Evolutionary conservation across 2,888 invertebrate genomes (phyloP).

Genomic region (Rhyacophila evoluta): DNA sequence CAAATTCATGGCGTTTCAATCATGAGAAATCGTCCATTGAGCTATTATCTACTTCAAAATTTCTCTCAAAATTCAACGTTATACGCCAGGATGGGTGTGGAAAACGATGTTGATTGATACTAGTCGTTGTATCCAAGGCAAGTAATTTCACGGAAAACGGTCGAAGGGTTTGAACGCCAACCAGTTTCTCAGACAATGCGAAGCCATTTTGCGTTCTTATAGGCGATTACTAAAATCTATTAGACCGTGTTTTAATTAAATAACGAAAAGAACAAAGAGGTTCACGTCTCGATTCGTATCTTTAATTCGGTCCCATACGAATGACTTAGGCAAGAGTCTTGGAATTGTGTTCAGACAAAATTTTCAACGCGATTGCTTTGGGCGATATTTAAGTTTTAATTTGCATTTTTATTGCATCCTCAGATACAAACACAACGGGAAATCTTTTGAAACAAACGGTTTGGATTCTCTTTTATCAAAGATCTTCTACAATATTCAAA

Average conservation of each 20-base stretch:
- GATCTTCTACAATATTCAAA: too few species aligned
- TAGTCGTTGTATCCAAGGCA: neutral
- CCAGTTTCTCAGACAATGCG: conserved; percentile 23
- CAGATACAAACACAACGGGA: too few species aligned
- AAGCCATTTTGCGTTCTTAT: conserved; percentile 31
- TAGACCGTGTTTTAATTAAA: conserved; percentile 37
- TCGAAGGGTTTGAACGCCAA: neutral
- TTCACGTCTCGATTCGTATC: neutral
- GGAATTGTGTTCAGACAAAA: neutral
- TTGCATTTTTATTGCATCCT: too few species aligned
- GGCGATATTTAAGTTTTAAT: too few species aligned
- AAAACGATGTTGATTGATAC: conserved; percentile 16
- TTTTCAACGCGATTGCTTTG: neutral
- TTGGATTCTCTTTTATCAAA: too few species aligned
- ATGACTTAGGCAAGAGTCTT: neutral
- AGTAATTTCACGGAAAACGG: conserved; percentile 20
- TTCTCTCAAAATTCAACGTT: neutral
- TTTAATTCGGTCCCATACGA: neutral
- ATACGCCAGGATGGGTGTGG: neutral
- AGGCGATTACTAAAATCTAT: conserved; percentile 34
- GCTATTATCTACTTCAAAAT: neutral
- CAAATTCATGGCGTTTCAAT: neutral
- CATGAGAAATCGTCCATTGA: neutral
- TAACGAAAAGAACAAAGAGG: conserved; percentile 37
- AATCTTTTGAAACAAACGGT: too few species aligned